A percentile compares a stretch with the other conserved stretches of the same genome.
Evolutionary conservation across 2,888 invertebrate species (phyloP).

Genomic region (Stenoptilia bipunctidactyla): DNA sequence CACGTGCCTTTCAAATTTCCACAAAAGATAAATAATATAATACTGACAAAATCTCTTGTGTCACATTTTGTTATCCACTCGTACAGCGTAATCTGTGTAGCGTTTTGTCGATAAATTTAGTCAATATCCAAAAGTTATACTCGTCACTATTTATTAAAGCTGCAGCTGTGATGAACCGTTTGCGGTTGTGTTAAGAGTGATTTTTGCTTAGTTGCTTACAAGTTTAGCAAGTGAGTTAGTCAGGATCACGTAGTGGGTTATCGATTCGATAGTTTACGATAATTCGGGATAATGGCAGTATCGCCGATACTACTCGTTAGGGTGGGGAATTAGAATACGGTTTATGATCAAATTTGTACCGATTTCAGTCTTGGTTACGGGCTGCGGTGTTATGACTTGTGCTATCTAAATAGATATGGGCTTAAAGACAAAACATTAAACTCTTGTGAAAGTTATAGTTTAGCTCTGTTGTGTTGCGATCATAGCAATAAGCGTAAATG

Average conservation of each 20-base stretch:
- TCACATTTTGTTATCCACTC: background rate
- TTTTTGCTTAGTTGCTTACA: background rate
- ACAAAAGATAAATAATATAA: background rate
- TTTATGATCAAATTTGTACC: background rate
- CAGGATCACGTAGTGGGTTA: conserved; percentile 5
- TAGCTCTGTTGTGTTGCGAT: too few relatives aligned
- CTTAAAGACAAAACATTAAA: too few relatives aligned
- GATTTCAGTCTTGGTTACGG: too few relatives aligned
- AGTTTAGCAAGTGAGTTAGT: background rate
- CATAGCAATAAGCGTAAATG: too few relatives aligned
- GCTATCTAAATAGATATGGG: too few relatives aligned
- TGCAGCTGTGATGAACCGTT: background rate
- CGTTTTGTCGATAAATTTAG: background rate
- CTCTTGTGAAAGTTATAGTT: too few relatives aligned
- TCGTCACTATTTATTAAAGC: background rate
- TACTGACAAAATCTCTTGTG: background rate
- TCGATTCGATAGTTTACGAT: conserved; percentile 6
- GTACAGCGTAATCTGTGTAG: background rate
- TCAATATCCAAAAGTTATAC: background rate
- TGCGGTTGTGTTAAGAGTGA: background rate
- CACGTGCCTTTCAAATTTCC: background rate
- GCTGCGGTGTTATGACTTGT: too few relatives aligned
- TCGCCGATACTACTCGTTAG: conserved; percentile 2
- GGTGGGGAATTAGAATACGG: conserved; percentile 2
- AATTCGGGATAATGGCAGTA: conserved; percentile 3